Conservation (phyloP, 2,113 vertebrate genomes). For the Oxyura jamaicensis region DNA sequence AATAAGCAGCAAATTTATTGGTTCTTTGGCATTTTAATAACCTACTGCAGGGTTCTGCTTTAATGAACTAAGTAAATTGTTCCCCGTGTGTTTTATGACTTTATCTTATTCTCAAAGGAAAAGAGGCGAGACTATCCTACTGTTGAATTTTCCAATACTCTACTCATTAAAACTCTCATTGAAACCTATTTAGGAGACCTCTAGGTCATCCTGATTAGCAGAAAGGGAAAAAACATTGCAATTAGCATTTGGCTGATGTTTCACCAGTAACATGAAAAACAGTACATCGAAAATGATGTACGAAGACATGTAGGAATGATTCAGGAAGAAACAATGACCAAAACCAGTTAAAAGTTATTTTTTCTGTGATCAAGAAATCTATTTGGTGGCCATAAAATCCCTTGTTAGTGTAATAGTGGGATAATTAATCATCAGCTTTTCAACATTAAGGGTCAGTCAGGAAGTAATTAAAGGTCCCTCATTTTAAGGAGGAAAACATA, state of each 20-base stretch:
- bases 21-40: constrained; percentile 75
- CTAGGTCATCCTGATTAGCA: constrained; percentile 87
- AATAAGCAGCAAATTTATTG: constrained; percentile 81
- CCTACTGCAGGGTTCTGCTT: constrained; percentile 75
- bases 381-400: neutral
- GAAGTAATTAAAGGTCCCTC: constrained; percentile 14
- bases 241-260: constrained; percentile 86
- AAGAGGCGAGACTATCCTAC: constrained; percentile 65
- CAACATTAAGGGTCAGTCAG: neutral
- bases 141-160: constrained; percentile 78
- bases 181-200: constrained; percentile 74
- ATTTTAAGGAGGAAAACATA: neutral
- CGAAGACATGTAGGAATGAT: neutral
- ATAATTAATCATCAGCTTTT: constrained; percentile 53
- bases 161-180: constrained; percentile 79
- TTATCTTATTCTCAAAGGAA: constrained; percentile 78
- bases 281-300: neutral
- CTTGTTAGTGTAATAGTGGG: neutral
- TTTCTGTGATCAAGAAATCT: neutral
- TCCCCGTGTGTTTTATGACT: constrained; percentile 70
- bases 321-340: neutral
- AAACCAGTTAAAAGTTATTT: neutral
- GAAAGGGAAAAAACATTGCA: constrained; percentile 78
- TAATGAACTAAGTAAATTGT: constrained; percentile 85
- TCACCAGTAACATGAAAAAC: constrained; percentile 76